Percentiles rank a stretch among this genome's conserved stretches.
Evolutionary conservation across 1,140 invertebrate species (phyloP).

Genomic region (Aphidius gifuensis): DNA sequence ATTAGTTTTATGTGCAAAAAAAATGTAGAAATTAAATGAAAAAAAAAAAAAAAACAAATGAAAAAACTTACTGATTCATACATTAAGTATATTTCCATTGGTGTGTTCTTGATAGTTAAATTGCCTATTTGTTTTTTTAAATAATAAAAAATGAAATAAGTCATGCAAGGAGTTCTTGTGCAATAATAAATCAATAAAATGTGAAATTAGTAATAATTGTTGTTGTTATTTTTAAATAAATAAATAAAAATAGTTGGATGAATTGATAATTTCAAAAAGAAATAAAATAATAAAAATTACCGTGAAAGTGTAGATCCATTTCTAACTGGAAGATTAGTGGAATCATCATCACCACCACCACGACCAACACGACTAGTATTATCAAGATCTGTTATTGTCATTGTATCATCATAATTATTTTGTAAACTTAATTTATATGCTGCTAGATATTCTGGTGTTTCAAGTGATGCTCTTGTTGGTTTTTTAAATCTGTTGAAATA

Average conservation of each 20-base stretch:
- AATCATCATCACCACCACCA: slow-evolving; percentile 60
- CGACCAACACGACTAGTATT: too few species aligned
- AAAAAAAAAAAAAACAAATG: background rate
- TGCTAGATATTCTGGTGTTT: slow-evolving; percentile 59
- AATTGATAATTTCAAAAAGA: too few species aligned
- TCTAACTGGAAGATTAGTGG: slow-evolving; percentile 30
- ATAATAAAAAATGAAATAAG: too few species aligned
- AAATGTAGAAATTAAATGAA: background rate
- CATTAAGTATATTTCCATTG: too few species aligned
- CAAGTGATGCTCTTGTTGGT: slow-evolving; percentile 57
- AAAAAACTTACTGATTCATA: background rate
- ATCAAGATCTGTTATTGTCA: slow-evolving; percentile 57
- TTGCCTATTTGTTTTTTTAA: too few species aligned
- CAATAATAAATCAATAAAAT: background rate
- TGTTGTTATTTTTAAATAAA: too few species aligned
- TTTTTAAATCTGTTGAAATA: slow-evolving; percentile 57
- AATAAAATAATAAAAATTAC: slow-evolving; percentile 23
- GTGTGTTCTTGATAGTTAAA: too few species aligned
- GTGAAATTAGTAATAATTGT: background rate
- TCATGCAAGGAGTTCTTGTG: too few species aligned
- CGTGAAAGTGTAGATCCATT: slow-evolving; percentile 47
- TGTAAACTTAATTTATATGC: slow-evolving; percentile 45
- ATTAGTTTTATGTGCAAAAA: background rate
- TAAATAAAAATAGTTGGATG: too few species aligned
- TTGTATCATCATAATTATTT: slow-evolving; percentile 40